phyloP scores from a whole-genome alignment of 2,797 vertebrate genomes.

The Anguilla pacifica region DNA sequence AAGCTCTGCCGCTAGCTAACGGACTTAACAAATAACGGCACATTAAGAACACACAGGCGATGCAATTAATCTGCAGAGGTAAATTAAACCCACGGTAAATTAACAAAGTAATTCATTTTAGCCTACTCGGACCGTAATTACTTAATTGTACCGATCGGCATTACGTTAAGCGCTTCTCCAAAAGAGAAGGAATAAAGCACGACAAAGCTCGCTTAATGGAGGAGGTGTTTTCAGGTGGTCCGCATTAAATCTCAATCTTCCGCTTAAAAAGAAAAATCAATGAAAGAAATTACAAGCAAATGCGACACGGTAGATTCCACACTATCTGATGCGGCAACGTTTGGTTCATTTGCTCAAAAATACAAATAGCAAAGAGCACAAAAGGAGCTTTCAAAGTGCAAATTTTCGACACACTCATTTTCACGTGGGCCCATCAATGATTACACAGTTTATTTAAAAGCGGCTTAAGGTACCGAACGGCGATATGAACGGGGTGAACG shows the following conservation, averaged over 20 bases:
- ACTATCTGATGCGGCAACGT: neutral
- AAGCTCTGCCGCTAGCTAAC: neutral
- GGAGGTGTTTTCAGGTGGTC: neutral
- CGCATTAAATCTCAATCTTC: neutral
- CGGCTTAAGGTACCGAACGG: slow-evolving; percentile 36
- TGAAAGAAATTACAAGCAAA: neutral
- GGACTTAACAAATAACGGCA: neutral
- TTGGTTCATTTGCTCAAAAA: neutral
- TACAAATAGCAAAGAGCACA: neutral
- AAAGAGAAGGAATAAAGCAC: neutral
- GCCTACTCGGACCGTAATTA: neutral
- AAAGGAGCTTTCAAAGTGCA: neutral
- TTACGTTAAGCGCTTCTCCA: neutral
- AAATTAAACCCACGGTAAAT: neutral
- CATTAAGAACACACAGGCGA: neutral
- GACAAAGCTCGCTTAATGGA: neutral
- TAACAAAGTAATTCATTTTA: neutral
- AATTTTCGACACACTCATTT: neutral
- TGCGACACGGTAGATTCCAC: neutral
- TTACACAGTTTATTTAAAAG: neutral
- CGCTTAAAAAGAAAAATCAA: neutral
- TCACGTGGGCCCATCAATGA: neutral
- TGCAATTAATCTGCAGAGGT: neutral
- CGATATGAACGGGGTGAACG: slow-evolving; percentile 42
- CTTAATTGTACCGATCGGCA: neutral